phyloP scores from a whole-genome alignment of 2,797 vertebrate genomes.

The Pangasius larnaudii region DNA sequence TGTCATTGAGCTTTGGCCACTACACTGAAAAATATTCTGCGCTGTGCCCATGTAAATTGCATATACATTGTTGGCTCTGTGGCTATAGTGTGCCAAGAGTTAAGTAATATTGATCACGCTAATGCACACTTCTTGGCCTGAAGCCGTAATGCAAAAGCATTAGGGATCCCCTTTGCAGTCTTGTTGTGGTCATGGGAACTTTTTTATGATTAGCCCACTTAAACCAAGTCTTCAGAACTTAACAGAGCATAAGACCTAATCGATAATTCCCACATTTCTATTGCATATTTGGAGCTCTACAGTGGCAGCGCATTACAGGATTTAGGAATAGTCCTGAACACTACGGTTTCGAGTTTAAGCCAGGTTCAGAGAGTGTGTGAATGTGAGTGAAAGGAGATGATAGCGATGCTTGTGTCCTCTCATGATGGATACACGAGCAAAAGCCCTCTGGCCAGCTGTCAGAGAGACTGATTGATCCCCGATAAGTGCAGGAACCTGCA shows the following conservation, averaged over 20 bases:
- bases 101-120: constrained; percentile 44
- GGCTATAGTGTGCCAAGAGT: constrained; percentile 20
- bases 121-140: constrained; percentile 27
- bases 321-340: not conserved
- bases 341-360: not conserved
- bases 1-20: constrained; percentile 18
- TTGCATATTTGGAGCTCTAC: not conserved
- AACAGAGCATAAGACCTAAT: not conserved
- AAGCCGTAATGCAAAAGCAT: constrained; percentile 29
- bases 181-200: constrained; percentile 25
- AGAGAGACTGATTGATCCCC: constrained; percentile 46
- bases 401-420: constrained; percentile 22
- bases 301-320: not conserved
- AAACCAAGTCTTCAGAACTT: constrained; percentile 14
- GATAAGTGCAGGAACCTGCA: constrained; percentile 38
- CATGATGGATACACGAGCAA: constrained; percentile 47
- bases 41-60: not conserved
- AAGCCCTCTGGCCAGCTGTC: constrained; percentile 51
- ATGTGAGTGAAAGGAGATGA: constrained; percentile 28
- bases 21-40: not conserved
- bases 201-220: constrained; percentile 29
- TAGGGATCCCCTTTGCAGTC: not conserved
- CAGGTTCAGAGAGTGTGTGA: not conserved
- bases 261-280: not conserved
- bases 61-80: constrained; percentile 20